Evolutionary conservation across 2,113 vertebrate genomes (phyloP), one percentile per base, ranked within the genome.

Genomic region (Fregata magnificens): DNA sequence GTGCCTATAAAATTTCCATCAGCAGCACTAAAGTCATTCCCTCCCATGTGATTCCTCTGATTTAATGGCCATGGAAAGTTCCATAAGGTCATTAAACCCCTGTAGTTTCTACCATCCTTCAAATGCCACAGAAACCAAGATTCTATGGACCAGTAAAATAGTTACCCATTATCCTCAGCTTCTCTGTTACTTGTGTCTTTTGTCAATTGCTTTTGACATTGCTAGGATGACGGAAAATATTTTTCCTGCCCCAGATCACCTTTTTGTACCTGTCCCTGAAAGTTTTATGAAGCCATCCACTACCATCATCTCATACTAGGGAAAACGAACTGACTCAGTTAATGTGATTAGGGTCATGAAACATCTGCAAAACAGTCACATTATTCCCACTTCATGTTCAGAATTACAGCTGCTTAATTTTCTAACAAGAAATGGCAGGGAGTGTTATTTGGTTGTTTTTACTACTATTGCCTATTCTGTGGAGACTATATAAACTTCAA

Each of bases 321-420:
- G 25, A 82, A 86, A 71, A 93, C 82, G 56, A 88, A 92, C 24
- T 74, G 67, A 66, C 59, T 81, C 86, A 73, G 87, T 84, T 88
- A 81, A 90, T 92, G 80, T 50, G 55, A 84, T 90, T 78, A 88
- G n/a, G 76, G 42, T 90, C 82, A 81, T 86, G 82, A 93, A 97
- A 84, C 86, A 88, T 81, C 82, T 95, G 90, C 61, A 86, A 95
- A 96, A 94, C 3, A 7, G 55, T 88, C 62, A 81, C 38, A 67
- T 83, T 94, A 88, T 86, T 87, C 71, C 45, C 50, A 42, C 38
- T 94, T 92, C 82, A 81, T 71, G 72, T 90, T 90, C 79, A 83
- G 92, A 92, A 95, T 92, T 90, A 84, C 45, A 86, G 78, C n/a
- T 92, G 82, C 44, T 74, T 93, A 88, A 88, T 92, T 95, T 95